Base-by-base conservation (phyloP, 2,797 vertebrate genomes). In the Euthynnus affinis region DNA sequence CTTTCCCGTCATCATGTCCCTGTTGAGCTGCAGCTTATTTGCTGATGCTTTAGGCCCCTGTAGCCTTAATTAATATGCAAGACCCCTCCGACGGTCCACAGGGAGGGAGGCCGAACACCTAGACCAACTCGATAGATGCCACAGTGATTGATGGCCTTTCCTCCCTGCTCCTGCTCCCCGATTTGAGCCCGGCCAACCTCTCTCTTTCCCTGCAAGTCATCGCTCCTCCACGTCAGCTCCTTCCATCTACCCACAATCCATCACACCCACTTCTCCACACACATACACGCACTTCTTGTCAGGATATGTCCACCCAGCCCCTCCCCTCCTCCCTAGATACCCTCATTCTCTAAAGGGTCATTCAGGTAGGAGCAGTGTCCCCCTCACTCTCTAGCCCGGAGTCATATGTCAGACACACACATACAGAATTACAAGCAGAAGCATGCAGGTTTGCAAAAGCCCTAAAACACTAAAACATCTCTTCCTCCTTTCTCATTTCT, bases 1-100 rank as follows among this genome's bases (percentile, higher is more conserved):
- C 18, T 22, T 22, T 57, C 27, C 48, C 18, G 57, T 63, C 63
- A 25, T 8, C 5, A 13, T 13, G 9, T 67, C 66, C 75, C 40
- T 8, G 44, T 71, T 32, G 56, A 63, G n/a, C 34, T 9, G 9
- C 80, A 46, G 76, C 76, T 78, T 78, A 76, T 87, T 83, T 87
- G 86, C 87, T 72, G 78, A 91, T 84, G 83, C 87, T 85, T 85
- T 81, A 73, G 74, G 63, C 74, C 82, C 79, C 68, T 61, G 71
- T 85, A 49, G 48, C 78, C 83, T 78, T 89, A 90, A 92, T 94
- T 93, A 93, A 88, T 87, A 94, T 94, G 92, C 89, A 74, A 60
- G 76, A 62, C 70, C 73, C 86, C 80, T 73, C 69, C 44, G 79
- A 61, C 17, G 68, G 77, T 71, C 92, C 86, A 17, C 74, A 22